Base-by-base conservation (phyloP, 2,113 vertebrate species). In the Caretta caretta region DNA sequence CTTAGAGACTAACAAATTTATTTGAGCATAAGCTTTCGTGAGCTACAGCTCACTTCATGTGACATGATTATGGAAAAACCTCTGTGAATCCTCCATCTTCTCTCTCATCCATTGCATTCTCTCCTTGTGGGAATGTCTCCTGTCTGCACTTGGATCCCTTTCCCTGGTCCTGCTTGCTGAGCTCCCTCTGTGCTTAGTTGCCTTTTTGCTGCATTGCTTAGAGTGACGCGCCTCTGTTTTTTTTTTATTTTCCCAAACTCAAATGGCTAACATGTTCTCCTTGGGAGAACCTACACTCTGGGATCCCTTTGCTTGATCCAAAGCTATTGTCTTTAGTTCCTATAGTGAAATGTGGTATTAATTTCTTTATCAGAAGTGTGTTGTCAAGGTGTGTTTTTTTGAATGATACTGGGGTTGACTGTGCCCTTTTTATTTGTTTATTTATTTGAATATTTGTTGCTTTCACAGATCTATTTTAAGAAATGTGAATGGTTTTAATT, bases 181-280 rank as follows among this genome's bases (percentile, higher is more conserved):
- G 31, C 59, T 48, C 65, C 50, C 84, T 75, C 83, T 96, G 86
- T 90, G 94, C 91, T 90, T 19, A 83, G 10, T 4, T 83, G 94
- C 95, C 96, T 96, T n/a, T 27, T 38, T 90, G 92, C 96, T 96
- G 2, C 92, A 86, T 86, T 95, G 93, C 90, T 92, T 95, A 86
- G 75, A 24, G 46, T 95, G 17, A 0, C 1, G 1, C 65, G 57
- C 91, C 94, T 88, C 46, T 14, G 79, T 6, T n/a, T 46, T 38
- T 46, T 38, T 88, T 86, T 92, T 86, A 79, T 96, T 94, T 95
- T 78, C 88, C 86, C 20, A 53, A 48, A 53, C 85, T 90, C 46
- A 80, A 87, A 69, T 6, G 49, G 83, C 79, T 91, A 79, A 35
- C 87, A 19, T 53, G 16, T 16, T 94, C 72, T 65, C 95, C 80